phyloP scores from a whole-genome alignment of 2,888 invertebrate species.

The Thereva unica region DNA sequence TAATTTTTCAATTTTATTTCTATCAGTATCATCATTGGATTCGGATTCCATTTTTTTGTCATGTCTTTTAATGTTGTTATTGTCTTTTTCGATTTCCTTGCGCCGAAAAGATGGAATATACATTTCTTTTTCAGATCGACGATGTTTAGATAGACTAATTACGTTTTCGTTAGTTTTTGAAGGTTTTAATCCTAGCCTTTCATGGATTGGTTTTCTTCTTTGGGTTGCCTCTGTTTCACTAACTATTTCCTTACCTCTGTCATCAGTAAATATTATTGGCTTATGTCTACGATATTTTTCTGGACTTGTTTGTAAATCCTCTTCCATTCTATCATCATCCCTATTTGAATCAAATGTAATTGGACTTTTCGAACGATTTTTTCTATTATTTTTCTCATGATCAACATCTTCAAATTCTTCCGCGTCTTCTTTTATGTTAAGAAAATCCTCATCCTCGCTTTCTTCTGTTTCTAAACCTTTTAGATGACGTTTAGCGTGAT shows the following conservation, averaged over 20 bases:
- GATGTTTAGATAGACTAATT: slow-evolving; percentile 48
- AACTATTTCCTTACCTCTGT: background rate
- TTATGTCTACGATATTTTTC: slow-evolving; percentile 24
- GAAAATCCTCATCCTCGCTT: slow-evolving; percentile 68
- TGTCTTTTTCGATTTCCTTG: slow-evolving; percentile 48
- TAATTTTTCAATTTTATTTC: background rate
- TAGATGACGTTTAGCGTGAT: slow-evolving; percentile 61
- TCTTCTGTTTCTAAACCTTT: slow-evolving; percentile 58
- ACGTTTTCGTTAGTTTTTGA: slow-evolving; percentile 41
- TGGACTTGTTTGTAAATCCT: slow-evolving; percentile 2
- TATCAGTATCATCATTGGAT: slow-evolving; percentile 18
- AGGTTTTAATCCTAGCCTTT: slow-evolving; percentile 58
- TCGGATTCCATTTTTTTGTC: slow-evolving; percentile 30
- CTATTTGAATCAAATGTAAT: slow-evolving; percentile 50
- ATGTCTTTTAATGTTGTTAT: slow-evolving; percentile 40
- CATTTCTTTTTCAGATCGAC: slow-evolving; percentile 55
- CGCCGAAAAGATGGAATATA: slow-evolving; percentile 54
- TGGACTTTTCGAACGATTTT: slow-evolving; percentile 51
- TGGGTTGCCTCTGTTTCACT: slow-evolving; percentile 3
- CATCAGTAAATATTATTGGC: slow-evolving; percentile 35
- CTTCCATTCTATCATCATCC: slow-evolving; percentile 9
- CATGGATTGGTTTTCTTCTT: slow-evolving; percentile 57
- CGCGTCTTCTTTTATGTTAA: slow-evolving; percentile 68
- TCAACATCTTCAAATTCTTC: slow-evolving; percentile 52
- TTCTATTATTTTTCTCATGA: slow-evolving; percentile 45